Conservation (phyloP, 1,140 invertebrate genomes). For the Sesamia nonagrioides region DNA sequence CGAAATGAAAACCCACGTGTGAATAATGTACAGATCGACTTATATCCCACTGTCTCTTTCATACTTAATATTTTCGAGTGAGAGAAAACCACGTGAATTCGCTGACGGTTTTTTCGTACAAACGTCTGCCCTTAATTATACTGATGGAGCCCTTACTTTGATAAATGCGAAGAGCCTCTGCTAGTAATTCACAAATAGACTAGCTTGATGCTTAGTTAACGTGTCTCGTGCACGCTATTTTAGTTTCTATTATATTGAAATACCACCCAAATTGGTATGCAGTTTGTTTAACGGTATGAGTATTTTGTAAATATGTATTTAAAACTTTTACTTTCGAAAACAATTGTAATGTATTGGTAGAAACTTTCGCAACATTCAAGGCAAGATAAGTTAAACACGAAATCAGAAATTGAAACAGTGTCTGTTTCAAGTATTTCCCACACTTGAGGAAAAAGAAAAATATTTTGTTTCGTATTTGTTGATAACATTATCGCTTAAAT, state of each 20-base stretch:
- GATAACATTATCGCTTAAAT: not conserved
- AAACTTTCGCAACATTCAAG: not conserved
- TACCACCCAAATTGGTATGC: constrained; percentile 5
- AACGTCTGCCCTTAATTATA: constrained; percentile 7
- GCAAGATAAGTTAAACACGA: not conserved
- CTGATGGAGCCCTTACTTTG: constrained; percentile 29
- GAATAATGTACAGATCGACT: not conserved
- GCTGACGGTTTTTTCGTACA: not conserved
- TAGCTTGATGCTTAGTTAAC: constrained; percentile 20
- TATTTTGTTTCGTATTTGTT: no score
- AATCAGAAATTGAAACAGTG: not conserved
- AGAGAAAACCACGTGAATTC: not conserved
- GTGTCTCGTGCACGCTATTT: constrained; percentile 30
- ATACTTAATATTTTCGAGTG: not conserved
- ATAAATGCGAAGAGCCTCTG: constrained; percentile 12
- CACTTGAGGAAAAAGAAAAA: not conserved
- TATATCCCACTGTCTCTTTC: not conserved
- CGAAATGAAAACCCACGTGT: not conserved
- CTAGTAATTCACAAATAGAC: constrained; percentile 38
- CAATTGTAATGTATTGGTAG: not conserved
- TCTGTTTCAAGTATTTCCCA: not conserved
- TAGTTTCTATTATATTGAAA: not conserved
- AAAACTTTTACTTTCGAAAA: not conserved
- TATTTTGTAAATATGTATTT: not conserved
- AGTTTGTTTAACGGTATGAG: not conserved